A percentile compares a stretch with the other conserved stretches of the same genome.
Evolutionary conservation across 2,113 vertebrate genomes (phyloP).

Genomic region (Cololabis saira): DNA sequence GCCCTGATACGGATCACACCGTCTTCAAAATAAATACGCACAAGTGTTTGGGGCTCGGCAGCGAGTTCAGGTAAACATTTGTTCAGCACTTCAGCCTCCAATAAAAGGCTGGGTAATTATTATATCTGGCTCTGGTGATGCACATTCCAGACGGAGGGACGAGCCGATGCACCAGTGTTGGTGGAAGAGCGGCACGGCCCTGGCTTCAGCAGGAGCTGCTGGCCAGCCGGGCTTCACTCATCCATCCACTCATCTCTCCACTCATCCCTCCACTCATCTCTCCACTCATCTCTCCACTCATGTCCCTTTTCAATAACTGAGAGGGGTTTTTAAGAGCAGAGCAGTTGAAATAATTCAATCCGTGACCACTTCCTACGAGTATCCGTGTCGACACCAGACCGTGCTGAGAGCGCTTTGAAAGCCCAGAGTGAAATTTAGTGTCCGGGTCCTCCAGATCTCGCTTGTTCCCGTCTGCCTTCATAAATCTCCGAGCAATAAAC

Average conservation of each 20-base stretch:
- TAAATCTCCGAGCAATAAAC: conserved; percentile 27
- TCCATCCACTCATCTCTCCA: no score
- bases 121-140: conserved; percentile 45
- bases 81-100: conserved; percentile 5
- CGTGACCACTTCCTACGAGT: conserved; percentile 19
- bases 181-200: no score
- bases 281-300: conserved; percentile 11
- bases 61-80: conserved; percentile 46
- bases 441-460: background rate
- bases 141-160: conserved; percentile 51
- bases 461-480: conserved; percentile 16
- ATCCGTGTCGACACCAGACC: background rate
- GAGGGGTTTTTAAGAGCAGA: conserved; percentile 18
- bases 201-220: no score
- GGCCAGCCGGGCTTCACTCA: conserved; percentile 2
- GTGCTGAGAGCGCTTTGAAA: background rate
- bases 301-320: conserved; percentile 3
- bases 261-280: no score
- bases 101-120: conserved; percentile 37
- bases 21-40: conserved; percentile 51
- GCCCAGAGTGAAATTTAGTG: background rate
- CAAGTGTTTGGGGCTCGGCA: conserved; percentile 25
- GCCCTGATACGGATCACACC: conserved; percentile 17
- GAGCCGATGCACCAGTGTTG: conserved; percentile 22
- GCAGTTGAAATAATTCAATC: conserved; percentile 35